Evolutionary conservation across 2,113 vertebrate species (phyloP).

Genomic region (Xyrauchen texanus): DNA sequence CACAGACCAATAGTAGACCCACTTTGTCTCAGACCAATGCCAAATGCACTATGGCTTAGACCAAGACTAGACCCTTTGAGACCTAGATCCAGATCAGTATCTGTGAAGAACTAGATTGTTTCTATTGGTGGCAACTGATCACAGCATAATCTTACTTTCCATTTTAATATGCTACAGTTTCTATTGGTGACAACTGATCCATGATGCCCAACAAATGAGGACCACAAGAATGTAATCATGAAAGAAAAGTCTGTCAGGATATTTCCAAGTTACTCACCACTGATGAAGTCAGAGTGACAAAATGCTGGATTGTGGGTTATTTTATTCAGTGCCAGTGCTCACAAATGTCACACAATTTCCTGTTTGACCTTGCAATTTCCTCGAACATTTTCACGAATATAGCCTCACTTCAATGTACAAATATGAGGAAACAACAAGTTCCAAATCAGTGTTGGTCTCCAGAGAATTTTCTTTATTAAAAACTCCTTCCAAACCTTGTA

Average conservation of each 20-base stretch:
- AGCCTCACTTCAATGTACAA: neutral
- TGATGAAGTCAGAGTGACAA: constrained; percentile 9
- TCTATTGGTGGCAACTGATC: neutral
- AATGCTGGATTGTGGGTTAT: neutral
- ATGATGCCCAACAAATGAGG: neutral
- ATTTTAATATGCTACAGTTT: too few relatives aligned
- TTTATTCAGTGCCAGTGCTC: neutral
- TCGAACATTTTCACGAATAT: neutral
- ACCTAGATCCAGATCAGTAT: too few relatives aligned
- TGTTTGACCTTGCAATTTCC: constrained; percentile 7
- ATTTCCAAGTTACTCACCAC: constrained; percentile 10
- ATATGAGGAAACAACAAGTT: neutral
- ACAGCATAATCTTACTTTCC: too few relatives aligned
- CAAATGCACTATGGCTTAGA: too few relatives aligned
- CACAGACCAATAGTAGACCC: too few relatives aligned
- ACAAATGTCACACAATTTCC: neutral
- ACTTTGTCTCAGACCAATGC: too few relatives aligned
- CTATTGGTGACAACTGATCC: neutral
- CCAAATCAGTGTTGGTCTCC: neutral
- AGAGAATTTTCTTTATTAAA: neutral
- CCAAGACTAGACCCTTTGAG: too few relatives aligned
- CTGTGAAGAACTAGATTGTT: too few relatives aligned
- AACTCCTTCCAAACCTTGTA: neutral
- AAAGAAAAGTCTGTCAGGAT: neutral
- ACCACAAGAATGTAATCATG: neutral